phyloP scores from a whole-genome alignment of 2,888 invertebrate species.

The Coelogynopora nodosa region DNA sequence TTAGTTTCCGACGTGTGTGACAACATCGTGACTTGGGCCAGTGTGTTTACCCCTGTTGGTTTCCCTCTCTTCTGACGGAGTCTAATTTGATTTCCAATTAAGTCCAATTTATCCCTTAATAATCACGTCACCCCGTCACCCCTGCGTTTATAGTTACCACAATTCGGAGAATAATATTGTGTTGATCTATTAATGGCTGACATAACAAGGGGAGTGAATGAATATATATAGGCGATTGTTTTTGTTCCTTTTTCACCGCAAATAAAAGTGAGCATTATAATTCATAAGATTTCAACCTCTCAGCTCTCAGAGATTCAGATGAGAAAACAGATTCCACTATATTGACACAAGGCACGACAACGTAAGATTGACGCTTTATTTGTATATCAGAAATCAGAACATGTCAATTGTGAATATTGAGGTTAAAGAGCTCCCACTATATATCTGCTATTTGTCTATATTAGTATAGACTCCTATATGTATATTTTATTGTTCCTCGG shows the following conservation, averaged over 20 bases:
- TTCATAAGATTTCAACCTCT: too few relatives aligned
- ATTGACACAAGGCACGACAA: not conserved
- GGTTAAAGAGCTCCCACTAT: too few relatives aligned
- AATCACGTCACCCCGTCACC: not conserved
- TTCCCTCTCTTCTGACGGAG: not conserved
- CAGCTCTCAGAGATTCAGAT: too few relatives aligned
- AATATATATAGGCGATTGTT: not conserved
- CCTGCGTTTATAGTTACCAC: not conserved
- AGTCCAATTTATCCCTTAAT: not conserved
- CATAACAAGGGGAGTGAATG: not conserved
- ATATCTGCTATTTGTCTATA: too few relatives aligned
- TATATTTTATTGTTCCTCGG: not conserved
- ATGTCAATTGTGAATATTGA: not conserved
- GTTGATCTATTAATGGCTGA: not conserved
- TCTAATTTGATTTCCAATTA: slow-evolving; percentile 11
- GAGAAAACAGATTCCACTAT: not conserved
- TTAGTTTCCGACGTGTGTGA: not conserved
- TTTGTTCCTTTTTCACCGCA: not conserved
- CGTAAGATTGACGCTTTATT: not conserved
- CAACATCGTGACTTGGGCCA: not conserved
- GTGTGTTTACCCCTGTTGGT: not conserved
- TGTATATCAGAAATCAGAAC: not conserved
- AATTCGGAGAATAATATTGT: not conserved
- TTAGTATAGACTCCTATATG: not conserved
- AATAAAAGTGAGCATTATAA: too few relatives aligned